Evolutionary conservation across 2,797 vertebrate species (phyloP).

Genomic region (Nyctalus aviator): DNA sequence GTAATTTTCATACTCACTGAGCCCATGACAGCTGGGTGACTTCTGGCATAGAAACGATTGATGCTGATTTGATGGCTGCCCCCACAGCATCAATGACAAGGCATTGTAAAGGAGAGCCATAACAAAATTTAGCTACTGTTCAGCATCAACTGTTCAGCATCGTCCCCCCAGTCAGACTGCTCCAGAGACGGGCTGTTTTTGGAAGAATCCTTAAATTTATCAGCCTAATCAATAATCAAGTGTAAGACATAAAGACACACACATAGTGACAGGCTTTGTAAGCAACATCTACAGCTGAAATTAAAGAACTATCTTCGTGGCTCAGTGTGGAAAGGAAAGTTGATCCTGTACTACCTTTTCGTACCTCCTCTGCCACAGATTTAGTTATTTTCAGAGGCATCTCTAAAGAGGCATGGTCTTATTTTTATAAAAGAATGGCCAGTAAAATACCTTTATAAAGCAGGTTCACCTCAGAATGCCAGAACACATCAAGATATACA

Average conservation of each 20-base stretch:
- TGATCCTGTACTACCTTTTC: not conserved
- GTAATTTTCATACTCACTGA: constrained; percentile 49
- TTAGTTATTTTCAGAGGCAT: not conserved
- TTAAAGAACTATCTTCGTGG: not conserved
- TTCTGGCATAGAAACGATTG: constrained; percentile 49
- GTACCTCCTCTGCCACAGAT: not conserved
- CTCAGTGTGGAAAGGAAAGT: not conserved
- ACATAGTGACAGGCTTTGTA: not conserved
- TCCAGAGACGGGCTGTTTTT: constrained; percentile 25
- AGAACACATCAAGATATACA: not conserved
- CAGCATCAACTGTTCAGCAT: constrained; percentile 1
- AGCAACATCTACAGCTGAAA: not conserved
- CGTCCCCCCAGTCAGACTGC: not conserved
- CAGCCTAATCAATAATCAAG: constrained; percentile 14
- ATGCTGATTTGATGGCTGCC: constrained; percentile 28
- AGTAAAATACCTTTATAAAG: not conserved
- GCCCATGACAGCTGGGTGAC: constrained; percentile 74
- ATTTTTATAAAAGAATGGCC: not conserved
- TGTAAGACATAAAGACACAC: not conserved
- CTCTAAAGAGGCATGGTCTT: not conserved
- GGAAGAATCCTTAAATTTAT: constrained; percentile 8
- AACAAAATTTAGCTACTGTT: constrained; percentile 27
- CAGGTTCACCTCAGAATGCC: not conserved
- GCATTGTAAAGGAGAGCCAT: not conserved
- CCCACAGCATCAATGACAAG: not conserved